phyloP scores from a whole-genome alignment of 2,113 vertebrate species.

The Pteruthius melanotis region DNA sequence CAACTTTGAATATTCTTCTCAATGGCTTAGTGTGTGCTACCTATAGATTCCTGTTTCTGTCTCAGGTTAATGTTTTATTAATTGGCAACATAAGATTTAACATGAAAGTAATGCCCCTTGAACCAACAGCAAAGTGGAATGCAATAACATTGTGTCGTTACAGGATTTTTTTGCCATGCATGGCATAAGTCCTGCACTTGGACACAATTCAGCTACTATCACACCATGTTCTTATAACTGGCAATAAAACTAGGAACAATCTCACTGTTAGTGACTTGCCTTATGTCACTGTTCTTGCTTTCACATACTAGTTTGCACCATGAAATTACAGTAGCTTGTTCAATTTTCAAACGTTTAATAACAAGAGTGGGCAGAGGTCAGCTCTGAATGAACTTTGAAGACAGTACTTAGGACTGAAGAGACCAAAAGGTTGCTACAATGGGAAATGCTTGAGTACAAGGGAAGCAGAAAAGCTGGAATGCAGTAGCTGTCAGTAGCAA shows the following conservation, averaged over 20 bases:
- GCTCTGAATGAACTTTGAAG: neutral
- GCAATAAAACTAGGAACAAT: neutral
- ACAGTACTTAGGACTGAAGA: neutral
- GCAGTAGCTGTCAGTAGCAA: neutral
- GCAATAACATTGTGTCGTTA: neutral
- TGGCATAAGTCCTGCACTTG: neutral
- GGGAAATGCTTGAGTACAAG: neutral
- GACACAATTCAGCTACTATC: neutral
- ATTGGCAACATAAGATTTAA: neutral
- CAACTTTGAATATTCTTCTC: neutral
- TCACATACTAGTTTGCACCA: neutral
- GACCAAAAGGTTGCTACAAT: neutral
- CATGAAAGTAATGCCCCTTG: neutral
- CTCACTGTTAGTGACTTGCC: neutral
- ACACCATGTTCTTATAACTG: neutral
- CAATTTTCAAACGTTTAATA: neutral
- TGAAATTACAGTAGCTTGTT: neutral
- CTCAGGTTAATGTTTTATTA: conserved; percentile 10
- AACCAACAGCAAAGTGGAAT: neutral
- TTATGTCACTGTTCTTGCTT: neutral
- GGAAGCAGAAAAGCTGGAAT: neutral
- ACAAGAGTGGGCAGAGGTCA: neutral
- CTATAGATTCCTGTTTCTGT: neutral
- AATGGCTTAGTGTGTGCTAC: neutral
- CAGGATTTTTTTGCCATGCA: neutral